Base-by-base conservation (phyloP, 2,888 invertebrate genomes). In the Habroteleia sp. region DNA sequence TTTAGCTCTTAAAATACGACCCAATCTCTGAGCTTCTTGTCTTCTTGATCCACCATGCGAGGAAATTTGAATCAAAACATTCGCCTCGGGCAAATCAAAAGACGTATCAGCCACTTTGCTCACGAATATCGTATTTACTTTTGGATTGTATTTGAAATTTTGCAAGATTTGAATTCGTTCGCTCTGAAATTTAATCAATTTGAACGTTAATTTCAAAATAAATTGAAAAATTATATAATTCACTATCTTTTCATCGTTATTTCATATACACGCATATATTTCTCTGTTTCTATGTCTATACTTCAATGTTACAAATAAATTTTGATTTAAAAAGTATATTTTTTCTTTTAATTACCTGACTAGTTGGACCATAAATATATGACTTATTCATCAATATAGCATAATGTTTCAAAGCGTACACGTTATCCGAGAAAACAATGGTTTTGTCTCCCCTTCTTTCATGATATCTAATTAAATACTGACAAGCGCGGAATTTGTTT, bases 61-160 rank as follows among this genome's bases (percentile, higher is more conserved):
- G 0, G 99, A 99, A 74, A 99, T 98, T 90, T 99, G 99, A 82
- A 99, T 97, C 17, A 99, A 90, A 0, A 99, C 99, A 88, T 99
- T 99, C 0, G 99, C 99, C 89, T 99, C 99, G 0, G 99, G 99
- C 85, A 99, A 91, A 92, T 99, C 99, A 89, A 99, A 99, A 56
- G 98, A 99, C 0, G 99, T 99, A 86, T 99, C 99, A 0, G 99
- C 99, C 3, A 99, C 98, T 92, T 99, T 99, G 82, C 98, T 98
- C 63, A 99, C 99, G 89, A 99, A 99, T 84, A 99, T 99, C 0
- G 99, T 99, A 89, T 98, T 99, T 75, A 91, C 97, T 92, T 97
- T 98, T 0, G 96, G 97, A 88, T 99, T 99, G 85, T 96, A 97
- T 89, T 99, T 98, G 89, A 99, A 99, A 89, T 99, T 99, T 90